Evolutionary conservation across 1,140 invertebrate species (phyloP), one percentile per base, ranked within the genome.

Genomic region (Archegozetes longisetosus): DNA sequence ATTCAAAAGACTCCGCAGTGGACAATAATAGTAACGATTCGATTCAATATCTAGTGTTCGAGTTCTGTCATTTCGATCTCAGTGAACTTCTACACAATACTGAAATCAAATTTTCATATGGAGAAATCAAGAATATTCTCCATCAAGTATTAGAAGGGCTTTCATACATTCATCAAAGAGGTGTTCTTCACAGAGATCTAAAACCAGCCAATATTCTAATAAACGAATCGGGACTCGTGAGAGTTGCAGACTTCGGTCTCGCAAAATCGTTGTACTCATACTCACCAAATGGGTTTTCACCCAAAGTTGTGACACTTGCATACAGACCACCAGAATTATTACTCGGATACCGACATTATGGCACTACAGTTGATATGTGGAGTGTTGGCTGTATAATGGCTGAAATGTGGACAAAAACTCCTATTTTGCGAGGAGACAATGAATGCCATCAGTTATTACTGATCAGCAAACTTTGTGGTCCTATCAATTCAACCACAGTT

Each of bases 321-420:
- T 99, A 99, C 70, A 77, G 93, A 57, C 90, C 92, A 20, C 92
- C 92, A 0, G 86, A 89, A 70, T 70, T 90, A 13, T 68, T 90
- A 2, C 73, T 93, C 0, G 94, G 94, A 26, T 91, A 96, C 67
- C 75, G 93, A 26, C 92, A 95, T 73, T 95, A 95, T 71, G 92
- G 92, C 0, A 88, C 92, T 12, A 84, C 92, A 0, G 89, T 99
- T 25, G 95, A 98, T 76, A 80, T 97, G 72, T 98, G 94, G 94
- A 93, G 93, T 12, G 92, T 89, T 29, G 94, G 94, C 0, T 98
- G 94, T 69, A 98, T 98, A 48, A 96, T 98, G 92, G 93, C 93
- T 0, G 93, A 98, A 75, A 93, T 98, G 88, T 98, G 94, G 94
- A 98, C 93, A 0, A 76, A 92, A 62, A 76, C 73, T 50, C 82